phyloP scores from a whole-genome alignment of 2,888 invertebrate genomes.

The Andricus quercusramuli region DNA sequence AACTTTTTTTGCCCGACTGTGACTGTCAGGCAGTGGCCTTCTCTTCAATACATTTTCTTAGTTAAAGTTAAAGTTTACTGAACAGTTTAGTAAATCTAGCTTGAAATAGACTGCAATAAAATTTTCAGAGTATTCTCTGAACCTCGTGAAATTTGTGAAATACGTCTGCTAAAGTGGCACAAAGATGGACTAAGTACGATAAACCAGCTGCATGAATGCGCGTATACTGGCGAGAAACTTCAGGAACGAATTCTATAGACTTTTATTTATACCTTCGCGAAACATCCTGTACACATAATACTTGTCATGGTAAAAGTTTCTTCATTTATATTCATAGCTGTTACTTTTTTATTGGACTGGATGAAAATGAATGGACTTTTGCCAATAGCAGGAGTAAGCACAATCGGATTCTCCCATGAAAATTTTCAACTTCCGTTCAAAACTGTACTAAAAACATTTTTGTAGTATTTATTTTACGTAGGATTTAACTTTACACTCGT shows the following conservation, averaged over 20 bases:
- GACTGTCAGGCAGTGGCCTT: too few species aligned
- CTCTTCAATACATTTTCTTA: not conserved
- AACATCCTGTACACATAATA: conserved; percentile 35
- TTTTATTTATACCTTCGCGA: conserved; percentile 35
- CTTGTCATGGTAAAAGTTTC: conserved; percentile 38
- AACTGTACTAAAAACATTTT: not conserved
- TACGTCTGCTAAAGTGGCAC: conserved; percentile 33
- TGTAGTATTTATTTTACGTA: conserved; percentile 19
- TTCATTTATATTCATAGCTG: conserved; percentile 35
- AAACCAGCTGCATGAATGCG: conserved; percentile 36
- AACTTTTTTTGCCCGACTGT: too few species aligned
- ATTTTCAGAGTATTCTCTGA: not conserved
- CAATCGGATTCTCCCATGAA: conserved; percentile 3
- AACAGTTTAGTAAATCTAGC: not conserved
- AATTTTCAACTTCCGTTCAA: not conserved
- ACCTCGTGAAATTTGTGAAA: conserved; percentile 20
- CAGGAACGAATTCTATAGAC: conserved; percentile 32
- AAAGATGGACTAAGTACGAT: conserved; percentile 32
- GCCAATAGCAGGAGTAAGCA: not conserved
- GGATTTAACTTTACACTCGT: conserved; percentile 1
- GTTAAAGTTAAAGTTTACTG: not conserved
- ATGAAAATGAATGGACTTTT: conserved; percentile 22
- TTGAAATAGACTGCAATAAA: not conserved
- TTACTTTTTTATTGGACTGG: conserved; percentile 16
- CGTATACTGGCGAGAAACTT: conserved; percentile 35